Percentiles rank a stretch among this genome's conserved stretches.
Conservation (phyloP, 2,113 vertebrate species). For the Corvus hawaiiensis region DNA sequence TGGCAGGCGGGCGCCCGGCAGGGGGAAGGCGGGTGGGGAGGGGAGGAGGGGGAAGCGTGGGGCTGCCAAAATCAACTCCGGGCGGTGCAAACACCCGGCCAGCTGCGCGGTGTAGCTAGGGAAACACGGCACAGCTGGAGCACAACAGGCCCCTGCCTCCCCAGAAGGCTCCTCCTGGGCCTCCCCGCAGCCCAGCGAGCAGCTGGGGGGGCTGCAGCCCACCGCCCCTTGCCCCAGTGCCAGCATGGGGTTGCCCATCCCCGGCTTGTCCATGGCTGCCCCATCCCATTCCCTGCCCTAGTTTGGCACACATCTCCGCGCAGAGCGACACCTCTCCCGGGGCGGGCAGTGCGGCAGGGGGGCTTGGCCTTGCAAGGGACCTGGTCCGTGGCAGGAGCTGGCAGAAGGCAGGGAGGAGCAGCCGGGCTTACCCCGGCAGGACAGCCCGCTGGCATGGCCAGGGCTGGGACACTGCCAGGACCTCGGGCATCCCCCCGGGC, state of each 20-base stretch:
- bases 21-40: neutral
- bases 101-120: slow-evolving; percentile 57
- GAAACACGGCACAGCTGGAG: slow-evolving; percentile 60
- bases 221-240: accelerated
- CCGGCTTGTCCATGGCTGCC: accelerated
- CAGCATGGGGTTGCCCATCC: neutral
- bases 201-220: neutral
- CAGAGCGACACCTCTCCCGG: neutral
- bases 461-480: neutral
- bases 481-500: neutral
- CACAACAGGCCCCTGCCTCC: slow-evolving; percentile 42
- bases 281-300: accelerated
- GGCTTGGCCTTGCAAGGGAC: neutral
- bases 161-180: slow-evolving; percentile 22
- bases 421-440: neutral
- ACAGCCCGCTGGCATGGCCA: accelerated
- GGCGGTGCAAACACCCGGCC: slow-evolving; percentile 55
- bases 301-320: accelerated
- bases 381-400: neutral
- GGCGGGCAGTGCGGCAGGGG: neutral
- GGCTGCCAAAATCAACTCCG: slow-evolving; percentile 59
- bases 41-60: neutral
- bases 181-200: neutral
- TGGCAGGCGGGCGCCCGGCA: neutral
- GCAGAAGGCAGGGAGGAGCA: neutral